Percentiles rank a stretch among this genome's conserved stretches.
These are phyloP conservation scores for Poecilia wingei DNA, from an alignment of 2,797 vertebrate genomes.

Conservation along the genomic window DNA sequence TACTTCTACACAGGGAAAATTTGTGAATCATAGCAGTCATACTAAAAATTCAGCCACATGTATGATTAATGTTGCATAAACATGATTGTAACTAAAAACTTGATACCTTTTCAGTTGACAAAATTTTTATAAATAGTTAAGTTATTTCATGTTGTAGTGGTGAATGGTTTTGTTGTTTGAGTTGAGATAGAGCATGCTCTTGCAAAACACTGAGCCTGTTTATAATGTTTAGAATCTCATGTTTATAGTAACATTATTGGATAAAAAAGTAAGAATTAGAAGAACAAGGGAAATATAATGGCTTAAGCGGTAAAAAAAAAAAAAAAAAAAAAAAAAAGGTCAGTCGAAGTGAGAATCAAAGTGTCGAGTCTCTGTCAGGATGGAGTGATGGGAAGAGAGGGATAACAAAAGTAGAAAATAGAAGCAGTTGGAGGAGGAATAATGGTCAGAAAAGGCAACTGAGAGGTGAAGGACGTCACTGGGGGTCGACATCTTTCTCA, in stretches of 20 bases:
- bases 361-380: not conserved
- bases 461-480: conserved; percentile 11
- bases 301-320: not conserved
- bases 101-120: not conserved
- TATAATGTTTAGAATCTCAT: conserved; percentile 30
- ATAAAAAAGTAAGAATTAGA: conserved; percentile 5
- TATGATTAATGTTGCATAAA: not conserved
- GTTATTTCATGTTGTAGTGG: not conserved
- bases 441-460: not conserved
- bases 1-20: not conserved
- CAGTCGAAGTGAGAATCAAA: not conserved
- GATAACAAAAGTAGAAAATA: not conserved
- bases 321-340: conserved; percentile 1
- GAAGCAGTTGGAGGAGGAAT: not conserved
- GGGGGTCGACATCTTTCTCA: conserved; percentile 17
- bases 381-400: not conserved
- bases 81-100: not conserved
- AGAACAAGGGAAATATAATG: not conserved
- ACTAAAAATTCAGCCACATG: not conserved
- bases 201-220: not conserved
- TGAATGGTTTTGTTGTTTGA: not conserved
- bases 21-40: not conserved
- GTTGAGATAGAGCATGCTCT: not conserved
- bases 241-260: not conserved
- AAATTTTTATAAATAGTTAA: not conserved